Conservation (phyloP, 2,888 invertebrate species). For the Drosophila kuntzei region DNA sequence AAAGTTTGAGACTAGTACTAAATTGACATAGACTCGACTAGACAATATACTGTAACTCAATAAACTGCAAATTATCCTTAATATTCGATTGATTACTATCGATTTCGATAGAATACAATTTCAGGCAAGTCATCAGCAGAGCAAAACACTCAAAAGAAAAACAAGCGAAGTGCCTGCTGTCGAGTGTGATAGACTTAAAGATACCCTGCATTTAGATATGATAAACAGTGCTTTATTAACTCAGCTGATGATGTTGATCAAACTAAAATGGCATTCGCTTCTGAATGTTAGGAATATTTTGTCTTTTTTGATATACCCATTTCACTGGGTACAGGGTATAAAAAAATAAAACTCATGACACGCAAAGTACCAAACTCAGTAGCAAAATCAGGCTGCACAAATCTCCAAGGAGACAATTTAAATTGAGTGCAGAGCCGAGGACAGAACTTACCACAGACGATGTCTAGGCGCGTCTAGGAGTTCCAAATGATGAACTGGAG, state of each 20-base stretch:
- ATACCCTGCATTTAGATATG: background rate
- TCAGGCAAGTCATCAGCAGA: slow-evolving; percentile 39
- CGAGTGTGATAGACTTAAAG: background rate
- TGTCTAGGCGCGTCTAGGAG: slow-evolving; percentile 44
- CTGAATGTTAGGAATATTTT: background rate
- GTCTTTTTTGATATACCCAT: background rate
- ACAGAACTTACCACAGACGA: slow-evolving; percentile 48
- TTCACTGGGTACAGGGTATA: background rate
- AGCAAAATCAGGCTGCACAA: slow-evolving; percentile 48
- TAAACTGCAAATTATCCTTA: slow-evolving; percentile 44
- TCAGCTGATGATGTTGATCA: background rate
- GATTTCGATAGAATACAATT: slow-evolving; percentile 44
- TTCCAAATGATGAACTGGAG: background rate
- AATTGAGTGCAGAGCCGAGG: slow-evolving; percentile 50
- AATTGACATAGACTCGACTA: background rate
- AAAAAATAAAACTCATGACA: slow-evolving; percentile 18
- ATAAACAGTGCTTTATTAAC: background rate
- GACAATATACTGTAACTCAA: slow-evolving; percentile 43
- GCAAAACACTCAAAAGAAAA: slow-evolving; percentile 1
- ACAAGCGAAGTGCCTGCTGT: background rate
- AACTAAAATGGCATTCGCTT: background rate
- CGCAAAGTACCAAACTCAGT: slow-evolving; percentile 32
- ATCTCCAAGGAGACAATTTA: slow-evolving; percentile 81
- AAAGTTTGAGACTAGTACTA: background rate
- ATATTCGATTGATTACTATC: slow-evolving; percentile 64